phyloP scores from a whole-genome alignment of 2,797 vertebrate genomes.

The Chiloscyllium punctatum region DNA sequence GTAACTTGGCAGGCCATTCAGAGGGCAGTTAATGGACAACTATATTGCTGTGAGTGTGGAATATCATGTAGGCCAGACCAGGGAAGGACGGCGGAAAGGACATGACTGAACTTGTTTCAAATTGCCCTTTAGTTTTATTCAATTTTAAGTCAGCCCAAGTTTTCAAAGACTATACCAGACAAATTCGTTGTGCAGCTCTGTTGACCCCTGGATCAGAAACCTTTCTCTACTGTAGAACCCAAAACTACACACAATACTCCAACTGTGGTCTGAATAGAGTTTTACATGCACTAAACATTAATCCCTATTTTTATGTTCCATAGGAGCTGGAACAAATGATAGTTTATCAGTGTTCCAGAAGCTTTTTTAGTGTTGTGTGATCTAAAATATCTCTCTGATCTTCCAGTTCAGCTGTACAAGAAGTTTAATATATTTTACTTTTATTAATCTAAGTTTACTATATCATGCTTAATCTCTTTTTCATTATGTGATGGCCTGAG shows the following conservation, averaged over 20 bases:
- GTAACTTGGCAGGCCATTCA: too few relatives aligned
- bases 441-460: not conserved
- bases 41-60: too few relatives aligned
- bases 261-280: not conserved
- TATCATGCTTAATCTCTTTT: not conserved
- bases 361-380: not conserved
- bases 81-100: too few relatives aligned
- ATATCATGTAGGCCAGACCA: too few relatives aligned
- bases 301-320: not conserved
- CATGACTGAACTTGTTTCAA: not conserved
- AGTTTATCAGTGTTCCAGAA: not conserved
- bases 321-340: not conserved
- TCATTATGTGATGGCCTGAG: not conserved
- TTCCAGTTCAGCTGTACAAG: not conserved
- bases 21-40: too few relatives aligned
- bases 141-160: not conserved
- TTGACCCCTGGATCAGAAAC: not conserved
- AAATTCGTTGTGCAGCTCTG: not conserved
- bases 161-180: not conserved
- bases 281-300: too few relatives aligned
- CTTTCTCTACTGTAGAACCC: not conserved
- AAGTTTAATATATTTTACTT: not conserved
- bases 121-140: not conserved
- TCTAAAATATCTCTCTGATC: not conserved
- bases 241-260: not conserved